Evolutionary conservation across 2,113 vertebrate genomes (phyloP).

Genomic region (Gymnarchus niloticus): DNA sequence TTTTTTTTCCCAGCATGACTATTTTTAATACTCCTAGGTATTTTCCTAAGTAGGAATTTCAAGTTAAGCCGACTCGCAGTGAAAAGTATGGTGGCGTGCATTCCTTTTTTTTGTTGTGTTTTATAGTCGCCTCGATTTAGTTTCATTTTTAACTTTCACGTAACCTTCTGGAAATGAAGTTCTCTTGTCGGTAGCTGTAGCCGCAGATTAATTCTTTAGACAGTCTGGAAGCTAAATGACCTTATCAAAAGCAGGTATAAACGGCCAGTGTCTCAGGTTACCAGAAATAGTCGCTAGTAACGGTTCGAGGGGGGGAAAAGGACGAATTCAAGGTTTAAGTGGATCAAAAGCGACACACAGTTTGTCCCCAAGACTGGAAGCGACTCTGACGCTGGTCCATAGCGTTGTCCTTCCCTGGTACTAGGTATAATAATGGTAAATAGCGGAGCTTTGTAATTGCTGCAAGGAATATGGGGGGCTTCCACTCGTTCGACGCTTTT

Average conservation of each 20-base stretch:
- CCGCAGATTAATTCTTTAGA: not conserved
- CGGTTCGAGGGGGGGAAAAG: not conserved
- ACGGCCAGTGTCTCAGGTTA: not conserved
- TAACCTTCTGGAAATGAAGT: no score
- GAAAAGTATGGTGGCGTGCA: not conserved
- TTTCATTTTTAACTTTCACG: not conserved
- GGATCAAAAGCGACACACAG: not conserved
- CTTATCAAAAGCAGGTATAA: not conserved
- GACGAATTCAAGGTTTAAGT: not conserved
- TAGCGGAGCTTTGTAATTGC: not conserved
- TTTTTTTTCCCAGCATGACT: not conserved
- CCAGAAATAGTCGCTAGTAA: not conserved
- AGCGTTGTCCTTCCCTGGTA: not conserved
- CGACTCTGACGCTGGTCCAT: not conserved
- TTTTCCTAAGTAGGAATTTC: not conserved
- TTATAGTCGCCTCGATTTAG: not conserved
- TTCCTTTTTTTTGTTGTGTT: not conserved
- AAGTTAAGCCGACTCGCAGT: not conserved
- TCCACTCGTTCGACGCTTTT: not conserved
- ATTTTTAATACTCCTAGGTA: not conserved
- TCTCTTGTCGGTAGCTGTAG: not conserved
- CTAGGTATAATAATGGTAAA: not conserved
- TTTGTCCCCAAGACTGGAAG: not conserved
- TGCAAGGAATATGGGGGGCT: not conserved
- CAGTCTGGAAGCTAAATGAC: not conserved